Conservation (phyloP, 2,797 vertebrate species). For the Perodicticus potto region DNA sequence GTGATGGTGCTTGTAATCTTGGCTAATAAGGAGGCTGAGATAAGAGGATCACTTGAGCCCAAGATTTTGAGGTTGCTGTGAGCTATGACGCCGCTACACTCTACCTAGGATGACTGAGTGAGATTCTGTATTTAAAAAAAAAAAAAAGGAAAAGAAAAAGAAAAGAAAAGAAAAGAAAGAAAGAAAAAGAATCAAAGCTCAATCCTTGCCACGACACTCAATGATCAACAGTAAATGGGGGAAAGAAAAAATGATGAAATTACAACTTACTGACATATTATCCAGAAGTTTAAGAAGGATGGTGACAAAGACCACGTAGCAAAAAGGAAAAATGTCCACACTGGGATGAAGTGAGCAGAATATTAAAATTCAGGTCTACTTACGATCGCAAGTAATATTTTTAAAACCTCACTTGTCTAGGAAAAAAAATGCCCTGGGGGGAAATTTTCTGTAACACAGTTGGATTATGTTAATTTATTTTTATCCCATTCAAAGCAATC, state of each 20-base stretch:
- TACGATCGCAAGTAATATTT: background rate
- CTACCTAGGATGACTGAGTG: too few relatives aligned
- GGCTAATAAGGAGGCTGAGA: too few relatives aligned
- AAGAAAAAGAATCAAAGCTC: background rate
- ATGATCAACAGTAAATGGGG: background rate
- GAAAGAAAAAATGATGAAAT: fast-evolving
- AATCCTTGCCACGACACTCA: background rate
- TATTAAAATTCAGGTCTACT: background rate
- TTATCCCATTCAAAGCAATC: background rate
- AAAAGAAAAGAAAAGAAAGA: too few relatives aligned
- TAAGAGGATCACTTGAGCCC: too few relatives aligned
- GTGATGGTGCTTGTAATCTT: too few relatives aligned
- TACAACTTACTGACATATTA: background rate
- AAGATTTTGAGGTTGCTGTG: too few relatives aligned
- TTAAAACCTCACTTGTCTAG: background rate
- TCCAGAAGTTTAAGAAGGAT: background rate
- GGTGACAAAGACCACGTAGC: background rate
- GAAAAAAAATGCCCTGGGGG: background rate
- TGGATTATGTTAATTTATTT: background rate
- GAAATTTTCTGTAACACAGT: background rate
- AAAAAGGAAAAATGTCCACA: background rate
- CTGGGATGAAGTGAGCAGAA: background rate
- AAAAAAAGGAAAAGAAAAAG: too few relatives aligned
- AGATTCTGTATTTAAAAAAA: too few relatives aligned
- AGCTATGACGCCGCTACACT: too few relatives aligned